These are phyloP conservation scores for Caradrina clavipalpis DNA, from an alignment of 2,888 invertebrate genomes.

Conservation along the genomic window DNA sequence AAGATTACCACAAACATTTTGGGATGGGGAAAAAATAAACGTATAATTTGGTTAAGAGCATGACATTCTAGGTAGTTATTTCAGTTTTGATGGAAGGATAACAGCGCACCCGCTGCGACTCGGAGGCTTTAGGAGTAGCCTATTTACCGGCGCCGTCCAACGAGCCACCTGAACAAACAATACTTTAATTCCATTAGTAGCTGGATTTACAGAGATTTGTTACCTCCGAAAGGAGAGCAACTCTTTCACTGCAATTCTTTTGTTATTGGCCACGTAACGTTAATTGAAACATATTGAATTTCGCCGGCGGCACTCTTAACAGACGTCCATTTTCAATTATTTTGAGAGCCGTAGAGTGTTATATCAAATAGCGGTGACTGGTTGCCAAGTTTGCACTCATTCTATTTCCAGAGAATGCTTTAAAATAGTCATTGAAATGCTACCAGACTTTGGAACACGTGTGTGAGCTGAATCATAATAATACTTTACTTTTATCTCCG, in stretches of 20 bases:
- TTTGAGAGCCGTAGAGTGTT: constrained; percentile 25
- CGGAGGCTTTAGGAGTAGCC: constrained; percentile 30
- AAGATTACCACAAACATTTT: constrained; percentile 53
- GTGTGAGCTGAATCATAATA: constrained; percentile 62
- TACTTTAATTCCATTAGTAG: constrained; percentile 75
- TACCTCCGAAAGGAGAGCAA: constrained; percentile 37
- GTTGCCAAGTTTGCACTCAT: constrained; percentile 11
- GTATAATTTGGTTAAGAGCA: constrained; percentile 49
- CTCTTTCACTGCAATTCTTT: constrained; percentile 48
- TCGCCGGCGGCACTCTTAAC: constrained; percentile 12
- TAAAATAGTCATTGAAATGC: constrained; percentile 50
- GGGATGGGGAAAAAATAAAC: constrained; percentile 40
- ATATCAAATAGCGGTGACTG: constrained; percentile 13
- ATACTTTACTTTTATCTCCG: constrained; percentile 57
- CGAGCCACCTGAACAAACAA: constrained; percentile 76
- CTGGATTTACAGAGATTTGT: constrained; percentile 66
- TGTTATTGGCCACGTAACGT: constrained; percentile 49
- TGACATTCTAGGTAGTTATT: constrained; percentile 56
- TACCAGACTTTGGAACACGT: constrained; percentile 40
- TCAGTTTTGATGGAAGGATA: constrained; percentile 68
- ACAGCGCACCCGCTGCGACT: constrained; percentile 38
- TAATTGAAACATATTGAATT: constrained; percentile 44
- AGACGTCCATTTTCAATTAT: constrained; percentile 36
- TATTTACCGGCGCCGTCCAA: constrained; percentile 66
- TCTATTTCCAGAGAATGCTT: constrained; percentile 55